phyloP scores from a whole-genome alignment of 1,140 invertebrate species.

The Drosophila eugracilis region DNA sequence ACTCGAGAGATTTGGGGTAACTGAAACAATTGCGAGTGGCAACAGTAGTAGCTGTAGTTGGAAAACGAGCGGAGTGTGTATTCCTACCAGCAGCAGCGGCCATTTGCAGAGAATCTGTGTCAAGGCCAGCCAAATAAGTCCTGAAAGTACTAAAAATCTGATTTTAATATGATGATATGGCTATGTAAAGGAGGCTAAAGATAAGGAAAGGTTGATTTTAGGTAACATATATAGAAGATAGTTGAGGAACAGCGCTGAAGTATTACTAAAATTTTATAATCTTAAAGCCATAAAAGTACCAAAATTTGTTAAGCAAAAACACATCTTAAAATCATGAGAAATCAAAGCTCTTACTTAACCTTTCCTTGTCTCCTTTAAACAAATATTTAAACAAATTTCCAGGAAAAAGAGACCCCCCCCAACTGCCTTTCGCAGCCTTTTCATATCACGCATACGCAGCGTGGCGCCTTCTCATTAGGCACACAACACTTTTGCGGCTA shows the following conservation, averaged over 20 bases:
- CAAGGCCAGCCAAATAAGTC: constrained; percentile 6
- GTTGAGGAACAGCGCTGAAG: too few relatives aligned
- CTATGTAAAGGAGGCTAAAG: too few relatives aligned
- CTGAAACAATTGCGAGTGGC: constrained; percentile 11
- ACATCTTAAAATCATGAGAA: too few relatives aligned
- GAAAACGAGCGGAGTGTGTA: background rate
- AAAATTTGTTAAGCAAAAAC: too few relatives aligned
- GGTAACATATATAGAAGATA: too few relatives aligned
- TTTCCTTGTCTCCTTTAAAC: background rate
- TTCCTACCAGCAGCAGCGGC: constrained; percentile 1
- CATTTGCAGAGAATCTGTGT: constrained; percentile 29
- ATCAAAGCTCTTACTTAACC: too few relatives aligned
- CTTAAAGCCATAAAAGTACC: too few relatives aligned
- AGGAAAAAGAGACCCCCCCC: background rate
- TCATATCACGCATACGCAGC: constrained; percentile 24
- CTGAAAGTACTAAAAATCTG: background rate
- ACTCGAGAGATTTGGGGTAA: constrained; percentile 16
- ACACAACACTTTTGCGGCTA: constrained; percentile 33
- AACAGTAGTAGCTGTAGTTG: constrained; percentile 12
- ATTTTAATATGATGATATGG: too few relatives aligned
- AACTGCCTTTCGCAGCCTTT: background rate
- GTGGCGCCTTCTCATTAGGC: constrained; percentile 19
- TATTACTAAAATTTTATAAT: too few relatives aligned
- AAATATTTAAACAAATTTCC: background rate
- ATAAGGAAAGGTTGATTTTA: too few relatives aligned